These are phyloP conservation scores for Bubo scandiacus DNA, from an alignment of 2,113 vertebrate genomes.

Conservation along the genomic window DNA sequence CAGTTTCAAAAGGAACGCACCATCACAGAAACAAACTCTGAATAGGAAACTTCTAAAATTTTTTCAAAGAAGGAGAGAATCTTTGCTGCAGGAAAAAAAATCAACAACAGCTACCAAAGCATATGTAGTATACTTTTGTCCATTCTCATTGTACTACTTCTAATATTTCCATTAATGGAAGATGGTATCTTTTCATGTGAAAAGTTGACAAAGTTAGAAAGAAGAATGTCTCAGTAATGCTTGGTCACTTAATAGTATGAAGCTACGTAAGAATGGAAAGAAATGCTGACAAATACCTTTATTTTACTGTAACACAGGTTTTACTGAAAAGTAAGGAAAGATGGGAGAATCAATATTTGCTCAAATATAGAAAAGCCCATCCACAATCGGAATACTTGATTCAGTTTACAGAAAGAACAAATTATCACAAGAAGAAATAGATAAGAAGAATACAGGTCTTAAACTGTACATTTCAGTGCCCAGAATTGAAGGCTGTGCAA, in stretches of 20 bases:
- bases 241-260: not conserved
- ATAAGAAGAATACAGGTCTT: not conserved
- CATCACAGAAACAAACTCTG: not conserved
- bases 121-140: not conserved
- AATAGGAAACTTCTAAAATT: not conserved
- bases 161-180: not conserved
- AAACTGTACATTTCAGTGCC: not conserved
- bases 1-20: not conserved
- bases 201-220: not conserved
- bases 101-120: not conserved
- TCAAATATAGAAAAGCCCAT: not conserved
- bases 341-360: not conserved
- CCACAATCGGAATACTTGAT: not conserved
- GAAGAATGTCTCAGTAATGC: not conserved
- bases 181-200: accelerated
- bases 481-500: not conserved
- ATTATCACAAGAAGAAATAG: not conserved
- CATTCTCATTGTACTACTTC: not conserved
- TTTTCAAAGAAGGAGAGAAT: not conserved
- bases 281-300: not conserved
- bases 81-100: not conserved
- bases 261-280: not conserved
- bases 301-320: not conserved
- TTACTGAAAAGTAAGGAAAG: not conserved
- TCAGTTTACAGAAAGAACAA: not conserved